phyloP scores from a whole-genome alignment of 2,797 vertebrate genomes.

The Anguilla marmorata region DNA sequence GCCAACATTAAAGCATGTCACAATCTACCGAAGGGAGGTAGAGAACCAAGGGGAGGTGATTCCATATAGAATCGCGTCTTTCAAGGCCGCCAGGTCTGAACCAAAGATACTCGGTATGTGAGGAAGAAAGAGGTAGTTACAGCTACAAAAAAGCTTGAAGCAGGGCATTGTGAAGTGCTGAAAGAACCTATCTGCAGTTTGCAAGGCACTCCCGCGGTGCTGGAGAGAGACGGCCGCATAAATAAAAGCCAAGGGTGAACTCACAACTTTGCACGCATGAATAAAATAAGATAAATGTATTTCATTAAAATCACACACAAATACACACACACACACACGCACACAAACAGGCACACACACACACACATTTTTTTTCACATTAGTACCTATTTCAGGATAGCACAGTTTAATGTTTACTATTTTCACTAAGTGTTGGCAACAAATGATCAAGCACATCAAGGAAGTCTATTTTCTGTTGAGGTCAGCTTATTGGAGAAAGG shows the following conservation, averaged over 20 bases:
- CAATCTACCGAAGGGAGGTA: slow-evolving; percentile 71
- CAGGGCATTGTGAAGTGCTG: slow-evolving; percentile 68
- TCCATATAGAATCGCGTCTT: slow-evolving; percentile 71
- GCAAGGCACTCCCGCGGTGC: slow-evolving; percentile 66
- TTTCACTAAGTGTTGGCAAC: not conserved
- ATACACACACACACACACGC: slow-evolving; percentile 17
- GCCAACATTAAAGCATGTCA: slow-evolving; percentile 73
- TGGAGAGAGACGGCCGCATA: slow-evolving; percentile 69
- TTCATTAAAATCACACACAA: slow-evolving; percentile 66
- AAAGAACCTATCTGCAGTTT: slow-evolving; percentile 69
- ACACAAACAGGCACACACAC: not conserved
- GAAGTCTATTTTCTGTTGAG: not conserved
- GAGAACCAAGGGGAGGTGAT: slow-evolving; percentile 62
- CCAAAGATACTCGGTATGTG: slow-evolving; percentile 76
- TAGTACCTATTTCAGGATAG: not conserved
- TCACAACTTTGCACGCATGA: slow-evolving; percentile 66
- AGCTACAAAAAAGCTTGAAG: slow-evolving; percentile 72
- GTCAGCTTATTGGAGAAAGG: not conserved
- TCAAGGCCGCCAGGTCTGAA: slow-evolving; percentile 76
- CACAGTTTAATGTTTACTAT: not conserved
- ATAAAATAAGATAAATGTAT: slow-evolving; percentile 58
- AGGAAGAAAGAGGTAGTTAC: slow-evolving; percentile 75
- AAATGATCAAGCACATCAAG: not conserved
- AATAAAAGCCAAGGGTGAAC: slow-evolving; percentile 74
- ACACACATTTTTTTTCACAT: not conserved